Percentiles rank a stretch among this genome's conserved stretches.
These are phyloP conservation scores for Drosophila bifasciata DNA, from an alignment of 1,140 invertebrate genomes.

Conservation along the genomic window DNA sequence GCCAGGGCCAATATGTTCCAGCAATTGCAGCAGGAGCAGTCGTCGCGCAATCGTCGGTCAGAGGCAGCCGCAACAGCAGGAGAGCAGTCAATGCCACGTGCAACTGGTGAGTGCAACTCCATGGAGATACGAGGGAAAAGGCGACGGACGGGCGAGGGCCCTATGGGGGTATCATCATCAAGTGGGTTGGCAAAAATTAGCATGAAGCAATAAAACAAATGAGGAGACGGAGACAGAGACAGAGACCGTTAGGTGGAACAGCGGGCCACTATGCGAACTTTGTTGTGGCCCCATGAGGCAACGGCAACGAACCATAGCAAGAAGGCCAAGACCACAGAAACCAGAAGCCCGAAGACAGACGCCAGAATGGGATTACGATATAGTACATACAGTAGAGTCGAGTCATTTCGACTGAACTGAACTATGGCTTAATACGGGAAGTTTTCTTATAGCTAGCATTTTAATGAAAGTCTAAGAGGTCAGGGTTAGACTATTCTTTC, in stretches of 20 bases:
- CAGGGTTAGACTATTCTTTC: too few relatives aligned
- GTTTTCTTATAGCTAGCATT: too few relatives aligned
- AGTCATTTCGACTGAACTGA: too few relatives aligned
- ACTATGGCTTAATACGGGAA: too few relatives aligned
- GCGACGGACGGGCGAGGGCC: background rate
- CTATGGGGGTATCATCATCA: slow-evolving; percentile 14
- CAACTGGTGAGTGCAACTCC: slow-evolving; percentile 61
- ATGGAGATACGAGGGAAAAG: background rate
- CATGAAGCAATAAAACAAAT: slow-evolving; percentile 62
- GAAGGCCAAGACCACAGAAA: slow-evolving; percentile 37
- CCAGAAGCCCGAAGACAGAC: slow-evolving; percentile 24
- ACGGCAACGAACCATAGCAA: slow-evolving; percentile 39
- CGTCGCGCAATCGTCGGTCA: slow-evolving; percentile 60
- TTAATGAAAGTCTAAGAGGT: too few relatives aligned
- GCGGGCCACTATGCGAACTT: slow-evolving; percentile 31
- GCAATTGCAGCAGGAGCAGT: slow-evolving; percentile 86
- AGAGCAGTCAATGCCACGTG: slow-evolving; percentile 77
- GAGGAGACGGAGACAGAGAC: too few relatives aligned
- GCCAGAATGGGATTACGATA: slow-evolving; percentile 17
- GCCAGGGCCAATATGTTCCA: slow-evolving; percentile 87
- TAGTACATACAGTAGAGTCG: too few relatives aligned
- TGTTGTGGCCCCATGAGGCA: slow-evolving; percentile 38
- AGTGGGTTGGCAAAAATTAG: slow-evolving; percentile 55
- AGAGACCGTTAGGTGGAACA: slow-evolving; percentile 22
- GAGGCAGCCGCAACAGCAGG: slow-evolving; percentile 77